Percentiles rank a stretch among this genome's conserved stretches.
These are phyloP conservation scores for Hormaphis cornu DNA, from an alignment of 1,140 invertebrate species.

Conservation along the genomic window DNA sequence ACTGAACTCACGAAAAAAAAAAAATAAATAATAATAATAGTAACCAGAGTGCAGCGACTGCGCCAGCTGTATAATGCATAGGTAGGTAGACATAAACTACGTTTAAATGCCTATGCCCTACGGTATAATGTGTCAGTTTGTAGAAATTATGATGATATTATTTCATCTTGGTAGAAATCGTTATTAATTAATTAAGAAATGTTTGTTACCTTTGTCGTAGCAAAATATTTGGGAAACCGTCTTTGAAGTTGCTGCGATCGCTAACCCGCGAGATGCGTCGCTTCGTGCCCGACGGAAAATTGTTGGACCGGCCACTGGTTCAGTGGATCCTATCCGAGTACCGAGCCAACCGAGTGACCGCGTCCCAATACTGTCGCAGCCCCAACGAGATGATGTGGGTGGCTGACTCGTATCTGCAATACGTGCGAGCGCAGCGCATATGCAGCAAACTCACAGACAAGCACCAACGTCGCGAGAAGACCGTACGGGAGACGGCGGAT, in stretches of 20 bases:
- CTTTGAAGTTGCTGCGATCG: not conserved
- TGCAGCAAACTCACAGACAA: not conserved
- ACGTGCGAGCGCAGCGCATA: constrained; percentile 1
- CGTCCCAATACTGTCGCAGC: not conserved
- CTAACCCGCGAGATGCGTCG: not conserved
- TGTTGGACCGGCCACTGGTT: not conserved
- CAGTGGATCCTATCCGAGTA: not conserved
- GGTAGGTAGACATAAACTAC: too few species aligned
- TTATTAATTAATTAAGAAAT: too few species aligned
- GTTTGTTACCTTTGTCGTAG: too few species aligned
- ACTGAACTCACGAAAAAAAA: too few species aligned
- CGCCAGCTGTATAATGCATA: too few species aligned
- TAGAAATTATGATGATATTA: too few species aligned
- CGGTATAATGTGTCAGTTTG: too few species aligned
- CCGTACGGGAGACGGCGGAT: not conserved
- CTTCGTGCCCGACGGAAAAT: not conserved
- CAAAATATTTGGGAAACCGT: not conserved
- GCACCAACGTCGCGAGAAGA: not conserved
- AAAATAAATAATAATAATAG: too few species aligned
- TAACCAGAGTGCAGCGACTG: too few species aligned
- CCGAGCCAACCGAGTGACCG: not conserved
- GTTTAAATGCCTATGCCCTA: too few species aligned
- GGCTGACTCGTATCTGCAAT: not conserved
- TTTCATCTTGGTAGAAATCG: too few species aligned
- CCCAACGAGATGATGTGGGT: not conserved